Evolutionary conservation across 2,888 invertebrate genomes (phyloP).

Genomic region (Xestia ashworthii): DNA sequence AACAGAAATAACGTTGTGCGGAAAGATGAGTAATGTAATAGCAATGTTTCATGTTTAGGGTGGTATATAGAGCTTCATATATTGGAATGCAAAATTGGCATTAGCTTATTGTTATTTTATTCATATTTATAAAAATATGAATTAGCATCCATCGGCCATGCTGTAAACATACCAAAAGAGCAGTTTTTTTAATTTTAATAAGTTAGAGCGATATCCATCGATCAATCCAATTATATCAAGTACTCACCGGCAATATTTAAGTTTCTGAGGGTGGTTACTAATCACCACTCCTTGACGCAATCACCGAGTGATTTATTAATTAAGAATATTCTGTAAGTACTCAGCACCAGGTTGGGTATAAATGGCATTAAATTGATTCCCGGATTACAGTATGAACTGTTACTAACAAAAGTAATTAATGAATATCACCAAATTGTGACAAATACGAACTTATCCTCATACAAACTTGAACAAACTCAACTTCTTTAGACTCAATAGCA

Average conservation of each 20-base stretch:
- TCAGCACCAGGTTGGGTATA: background rate
- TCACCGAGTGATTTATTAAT: conserved; percentile 15
- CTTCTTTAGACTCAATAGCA: background rate
- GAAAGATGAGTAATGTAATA: conserved; percentile 39
- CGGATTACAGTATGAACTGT: background rate
- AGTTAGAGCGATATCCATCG: background rate
- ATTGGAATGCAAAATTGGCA: conserved; percentile 4
- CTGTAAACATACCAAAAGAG: background rate
- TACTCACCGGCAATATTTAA: background rate
- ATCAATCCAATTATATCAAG: conserved; percentile 27
- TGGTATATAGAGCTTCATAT: background rate
- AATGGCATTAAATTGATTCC: conserved; percentile 16
- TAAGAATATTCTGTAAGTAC: conserved; percentile 3
- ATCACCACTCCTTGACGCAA: conserved; percentile 23
- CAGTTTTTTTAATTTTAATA: background rate
- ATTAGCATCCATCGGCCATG: background rate
- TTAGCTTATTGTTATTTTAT: background rate
- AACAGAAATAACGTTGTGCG: conserved; percentile 47
- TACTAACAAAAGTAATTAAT: background rate
- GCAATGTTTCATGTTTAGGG: conserved; percentile 24
- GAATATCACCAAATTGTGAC: background rate
- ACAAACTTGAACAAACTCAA: conserved; percentile 1
- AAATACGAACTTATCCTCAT: background rate
- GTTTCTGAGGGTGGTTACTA: conserved; percentile 12
- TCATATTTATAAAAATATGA: conserved; percentile 7